A percentile compares a stretch with the other conserved stretches of the same genome.
Conservation (phyloP, 2,888 invertebrate species). For the Muscina levida region DNA sequence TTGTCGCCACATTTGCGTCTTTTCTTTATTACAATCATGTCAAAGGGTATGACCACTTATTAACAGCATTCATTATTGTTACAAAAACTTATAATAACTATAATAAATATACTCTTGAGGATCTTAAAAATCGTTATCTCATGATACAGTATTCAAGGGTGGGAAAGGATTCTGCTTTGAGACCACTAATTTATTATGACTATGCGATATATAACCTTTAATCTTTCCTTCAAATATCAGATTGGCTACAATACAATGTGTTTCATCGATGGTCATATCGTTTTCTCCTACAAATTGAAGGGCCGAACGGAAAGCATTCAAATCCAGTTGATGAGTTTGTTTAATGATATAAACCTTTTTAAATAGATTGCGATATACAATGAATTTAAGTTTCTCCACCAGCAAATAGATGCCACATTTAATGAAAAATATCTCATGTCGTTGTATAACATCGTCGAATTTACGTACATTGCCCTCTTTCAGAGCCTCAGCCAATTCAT, state of each 20-base stretch:
- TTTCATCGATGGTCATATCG: constrained; percentile 95
- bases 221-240: constrained; percentile 98
- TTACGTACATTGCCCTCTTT: constrained; percentile 92
- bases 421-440: constrained; percentile 95
- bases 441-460: constrained; percentile 91
- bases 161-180: constrained; percentile 99
- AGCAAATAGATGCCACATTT: constrained; percentile 98
- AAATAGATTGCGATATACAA: constrained; percentile 97
- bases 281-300: constrained; percentile 89
- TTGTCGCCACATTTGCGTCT: neutral
- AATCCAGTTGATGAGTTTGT: constrained; percentile 92
- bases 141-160: constrained; percentile 84
- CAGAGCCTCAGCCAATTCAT: constrained; percentile 92
- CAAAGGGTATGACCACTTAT: neutral
- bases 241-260: constrained; percentile 97
- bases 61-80: constrained; percentile 3
- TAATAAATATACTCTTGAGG: neutral
- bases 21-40: neutral
- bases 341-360: constrained; percentile 90
- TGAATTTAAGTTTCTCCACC: constrained; percentile 96
- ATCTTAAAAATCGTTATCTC: constrained; percentile 66
- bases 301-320: constrained; percentile 90
- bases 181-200: constrained; percentile 97
- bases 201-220: constrained; percentile 98
- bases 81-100: neutral